Base-by-base conservation (phyloP, 2,888 invertebrate species). In the Rhingia campestris region DNA sequence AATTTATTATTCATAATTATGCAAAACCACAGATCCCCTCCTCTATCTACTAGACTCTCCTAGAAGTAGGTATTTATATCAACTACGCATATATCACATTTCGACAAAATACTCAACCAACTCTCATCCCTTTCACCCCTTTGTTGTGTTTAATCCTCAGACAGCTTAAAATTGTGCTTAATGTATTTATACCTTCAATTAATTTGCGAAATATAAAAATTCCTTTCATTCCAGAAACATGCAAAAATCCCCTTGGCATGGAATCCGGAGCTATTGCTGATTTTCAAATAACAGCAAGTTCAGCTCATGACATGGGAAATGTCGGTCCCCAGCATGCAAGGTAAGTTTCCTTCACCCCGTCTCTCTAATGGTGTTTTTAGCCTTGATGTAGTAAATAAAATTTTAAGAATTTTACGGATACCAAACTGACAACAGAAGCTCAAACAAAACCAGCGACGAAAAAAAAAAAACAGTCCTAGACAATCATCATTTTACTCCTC, bases 241-340 rank as follows among this genome's bases (percentile, higher is more conserved):
- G 96, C 92, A 93, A 93, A 88, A 92, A 92, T 87, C 93, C 96
- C 45, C 92, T 97, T 91, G 97, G 97, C 87, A 95, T 97, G 96
- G 95, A 96, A 92, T 94, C 95, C 64, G 95, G 95, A 76, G 93
- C 93, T 86, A 96, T 97, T 89, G 94, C 94, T 87, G 96, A 96
- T 92, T 93, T 93, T 87, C 95, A 95, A 90, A 94, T 96, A 90
- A 93, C 94, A 73, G 96, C 96, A 86, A 96, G 96, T 88, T 96
- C 96, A 61, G 95, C 95, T 86, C 96, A 96, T 91, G 96, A 96
- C 90, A 93, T 94, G 88, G 94, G 94, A 88, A 95, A 95, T 91
- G 96, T 96, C 80, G 96, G 96, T 88, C 96, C 97, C 45, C 94
- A 95, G 88, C 95, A 95, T 91, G 96, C 95, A 90, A 94, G 97